Conservation (phyloP, 2,888 invertebrate genomes). For the Tetragonula carbonaria region DNA sequence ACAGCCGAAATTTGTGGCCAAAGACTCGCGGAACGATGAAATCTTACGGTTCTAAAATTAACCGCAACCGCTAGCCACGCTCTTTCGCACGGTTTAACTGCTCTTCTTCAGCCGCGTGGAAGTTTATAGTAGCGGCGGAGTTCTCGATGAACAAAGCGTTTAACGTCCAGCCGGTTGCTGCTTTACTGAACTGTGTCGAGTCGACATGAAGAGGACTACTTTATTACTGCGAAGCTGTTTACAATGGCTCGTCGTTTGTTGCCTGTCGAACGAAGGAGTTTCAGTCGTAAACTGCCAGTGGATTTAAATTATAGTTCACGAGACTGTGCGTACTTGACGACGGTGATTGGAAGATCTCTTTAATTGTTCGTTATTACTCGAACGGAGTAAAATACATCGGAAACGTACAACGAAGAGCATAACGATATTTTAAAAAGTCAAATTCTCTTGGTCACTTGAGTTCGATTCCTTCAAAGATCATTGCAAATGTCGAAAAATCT, state of each 20-base stretch:
- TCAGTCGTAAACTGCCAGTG: not conserved
- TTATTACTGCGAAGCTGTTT: conserved; percentile 9
- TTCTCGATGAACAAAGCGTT: conserved; percentile 15
- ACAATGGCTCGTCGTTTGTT: not conserved
- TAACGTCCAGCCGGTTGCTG: conserved; percentile 6
- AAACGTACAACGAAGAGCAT: too few relatives aligned
- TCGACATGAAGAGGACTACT: not conserved
- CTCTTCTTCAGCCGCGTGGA: conserved; percentile 1
- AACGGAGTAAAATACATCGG: too few relatives aligned
- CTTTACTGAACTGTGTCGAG: not conserved
- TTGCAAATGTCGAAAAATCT: too few relatives aligned
- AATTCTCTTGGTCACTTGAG: too few relatives aligned
- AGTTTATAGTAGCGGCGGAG: conserved; percentile 19
- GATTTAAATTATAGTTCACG: not conserved
- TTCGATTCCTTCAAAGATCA: too few relatives aligned
- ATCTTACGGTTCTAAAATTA: conserved; percentile 58
- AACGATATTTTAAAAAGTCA: too few relatives aligned
- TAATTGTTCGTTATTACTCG: too few relatives aligned
- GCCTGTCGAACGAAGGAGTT: not conserved
- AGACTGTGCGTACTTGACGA: not conserved
- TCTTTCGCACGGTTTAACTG: conserved; percentile 28
- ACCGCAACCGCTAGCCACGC: not conserved
- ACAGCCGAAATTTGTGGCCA: conserved; percentile 34
- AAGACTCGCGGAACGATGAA: conserved; percentile 25
- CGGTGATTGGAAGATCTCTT: too few relatives aligned